Base-by-base conservation (phyloP, 1,140 invertebrate genomes). In the Eurosta solidaginis region DNA sequence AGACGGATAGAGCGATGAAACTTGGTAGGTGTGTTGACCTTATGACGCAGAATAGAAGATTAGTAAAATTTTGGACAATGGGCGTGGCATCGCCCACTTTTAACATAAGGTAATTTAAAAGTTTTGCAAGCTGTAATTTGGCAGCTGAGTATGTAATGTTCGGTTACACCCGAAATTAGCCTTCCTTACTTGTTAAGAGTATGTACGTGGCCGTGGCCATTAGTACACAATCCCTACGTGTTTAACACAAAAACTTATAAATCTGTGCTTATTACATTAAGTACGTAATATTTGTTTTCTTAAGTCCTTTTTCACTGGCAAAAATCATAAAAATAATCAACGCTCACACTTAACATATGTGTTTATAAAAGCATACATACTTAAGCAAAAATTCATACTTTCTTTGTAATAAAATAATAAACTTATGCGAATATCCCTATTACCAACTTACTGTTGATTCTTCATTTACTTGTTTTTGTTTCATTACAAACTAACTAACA, bases 401-500 rank as follows among this genome's bases (percentile, higher is more conserved):
- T n/a, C 17, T 68, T 68, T 68, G 59, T 68, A 42, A 4, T 68
- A 40, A 22, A 68, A 42, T 68, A 68, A 68, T 33, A 68, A 68
- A 40, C n/a, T 40, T 68, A n/a, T 68, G 59, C 33, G n/a, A 17
- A 59, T 42, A 68, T 68, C 36, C 59, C 22, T 20, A 33, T 36
- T 40, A n/a, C 14, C 59, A 68, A 33, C n/a, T 42, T 68, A 42
- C n/a, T 42, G n/a, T 40, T 68, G 29, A 68, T 68, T 68, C 22
- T 10, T 20, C 59, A 9, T 68, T 20, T 40, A n/a, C 27, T 68
- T 68, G 59, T 10, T 68, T 42, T 68, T 68, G 59, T 68, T 68
- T 68, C 33, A 36, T 68, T 68, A 29, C 59, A n/a, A n/a, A n/a
- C n/a, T n/a, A n/a, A n/a, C n/a, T n/a, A n/a, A n/a, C n/a, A n/a